Base-by-base conservation (phyloP, 1,140 invertebrate genomes). In the Chrysopa pallens region DNA sequence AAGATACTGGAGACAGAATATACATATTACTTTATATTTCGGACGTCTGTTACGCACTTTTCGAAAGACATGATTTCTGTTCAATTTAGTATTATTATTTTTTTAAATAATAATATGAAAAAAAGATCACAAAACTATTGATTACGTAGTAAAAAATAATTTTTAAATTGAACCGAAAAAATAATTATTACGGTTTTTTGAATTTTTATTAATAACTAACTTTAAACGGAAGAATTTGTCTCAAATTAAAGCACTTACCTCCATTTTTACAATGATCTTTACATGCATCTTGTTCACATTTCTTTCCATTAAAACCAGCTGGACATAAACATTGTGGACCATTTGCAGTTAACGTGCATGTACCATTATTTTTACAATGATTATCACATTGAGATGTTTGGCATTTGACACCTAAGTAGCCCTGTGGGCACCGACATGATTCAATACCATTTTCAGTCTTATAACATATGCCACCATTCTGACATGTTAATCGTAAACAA, bases 251-350 rank as follows among this genome's bases (percentile, higher is more conserved):
- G 14, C 28, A 8, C 14, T 44, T 50, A 49, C 66, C 73, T 13
- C 68, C 70, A 51, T 77, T 75, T 15, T 62, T 57, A 49, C 74
- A 78, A 44, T 61, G 63, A 44, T 65, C 59, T 7, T 58, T 54
- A 48, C 73, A 77, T 0, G 57, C 53, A 48, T 69, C 64, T 11
- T 59, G 52, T 50, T 78, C 71, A 52, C 76, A 80, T 14, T 61
- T 58, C 27, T 62, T 56, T 3, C 76, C 76, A 3, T 63, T 64
- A 49, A 62, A 76, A 17, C 68, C 67, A 0, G 53, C 11, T 45
- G 44, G 57, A 60, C 31, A 52, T 38, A 12, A 45, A 53, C 70
- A 73, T 27, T 60, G 52, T 0, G 65, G 59, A 13, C 51, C 46
- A 4, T 60, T 60, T 38, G 39, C 48, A 45, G 36, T 52, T 35